phyloP scores from a whole-genome alignment of 2,888 invertebrate species.

The Silvanus unidentatus region DNA sequence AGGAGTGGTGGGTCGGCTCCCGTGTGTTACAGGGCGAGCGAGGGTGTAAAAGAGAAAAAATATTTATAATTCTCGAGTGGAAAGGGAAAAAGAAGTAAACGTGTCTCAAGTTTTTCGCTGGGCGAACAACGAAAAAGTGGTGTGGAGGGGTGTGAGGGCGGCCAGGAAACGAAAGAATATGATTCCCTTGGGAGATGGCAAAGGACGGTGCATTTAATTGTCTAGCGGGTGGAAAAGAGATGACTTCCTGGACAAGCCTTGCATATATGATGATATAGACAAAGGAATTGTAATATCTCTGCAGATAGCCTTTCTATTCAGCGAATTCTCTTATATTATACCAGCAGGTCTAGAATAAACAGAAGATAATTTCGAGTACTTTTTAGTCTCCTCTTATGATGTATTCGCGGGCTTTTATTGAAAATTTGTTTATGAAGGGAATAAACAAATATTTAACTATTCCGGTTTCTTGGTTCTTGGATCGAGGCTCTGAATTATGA shows the following conservation, averaged over 20 bases:
- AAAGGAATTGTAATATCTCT: slow-evolving; percentile 35
- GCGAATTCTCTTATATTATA: slow-evolving; percentile 7
- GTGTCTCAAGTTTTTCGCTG: slow-evolving; percentile 19
- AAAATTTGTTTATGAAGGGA: too few species aligned
- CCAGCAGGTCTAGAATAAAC: slow-evolving; percentile 29
- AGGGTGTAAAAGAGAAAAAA: slow-evolving; percentile 37
- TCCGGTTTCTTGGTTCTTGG: too few species aligned
- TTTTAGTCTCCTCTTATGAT: slow-evolving; percentile 8
- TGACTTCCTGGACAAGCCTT: slow-evolving; percentile 41
- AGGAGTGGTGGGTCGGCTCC: too few species aligned
- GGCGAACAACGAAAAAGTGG: slow-evolving; percentile 7
- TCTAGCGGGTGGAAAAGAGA: slow-evolving; percentile 32
- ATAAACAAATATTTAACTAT: too few species aligned
- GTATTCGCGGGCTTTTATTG: too few species aligned
- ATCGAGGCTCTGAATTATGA: too few species aligned
- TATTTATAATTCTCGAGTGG: slow-evolving; percentile 45
- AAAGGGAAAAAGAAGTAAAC: slow-evolving; percentile 33
- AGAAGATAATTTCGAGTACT: slow-evolving; percentile 35
- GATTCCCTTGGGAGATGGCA: slow-evolving; percentile 40
- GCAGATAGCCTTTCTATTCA: slow-evolving; percentile 29
- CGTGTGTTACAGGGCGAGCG: neutral
- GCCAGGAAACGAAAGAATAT: slow-evolving; percentile 37
- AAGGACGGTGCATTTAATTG: slow-evolving; percentile 42
- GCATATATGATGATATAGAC: slow-evolving; percentile 49
- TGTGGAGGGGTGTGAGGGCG: slow-evolving; percentile 19